Percentiles rank a stretch among this genome's conserved stretches.
Evolutionary conservation across 1,140 invertebrate genomes (phyloP).

Genomic region (Apis dorsata): DNA sequence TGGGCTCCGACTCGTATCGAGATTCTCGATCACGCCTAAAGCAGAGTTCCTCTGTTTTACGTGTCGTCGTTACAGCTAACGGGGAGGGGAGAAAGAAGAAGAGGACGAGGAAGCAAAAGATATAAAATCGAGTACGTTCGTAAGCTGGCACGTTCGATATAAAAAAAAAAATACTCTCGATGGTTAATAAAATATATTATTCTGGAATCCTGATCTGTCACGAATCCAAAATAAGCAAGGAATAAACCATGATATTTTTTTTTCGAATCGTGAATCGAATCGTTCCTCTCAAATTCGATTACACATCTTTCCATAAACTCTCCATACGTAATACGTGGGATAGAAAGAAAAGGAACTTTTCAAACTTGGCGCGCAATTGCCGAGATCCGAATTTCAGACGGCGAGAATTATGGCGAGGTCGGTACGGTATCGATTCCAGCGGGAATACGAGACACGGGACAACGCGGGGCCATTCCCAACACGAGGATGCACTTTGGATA

Average conservation of each 20-base stretch:
- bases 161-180: background rate
- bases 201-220: too few relatives aligned
- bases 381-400: too few relatives aligned
- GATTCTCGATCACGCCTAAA: constrained; percentile 26
- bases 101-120: background rate
- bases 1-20: constrained; percentile 8
- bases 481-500: constrained; percentile 52
- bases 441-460: background rate
- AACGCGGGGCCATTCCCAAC: constrained; percentile 27
- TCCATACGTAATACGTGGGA: too few relatives aligned
- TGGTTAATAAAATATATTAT: background rate
- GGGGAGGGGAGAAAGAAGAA: background rate
- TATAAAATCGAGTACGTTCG: background rate
- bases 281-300: too few relatives aligned
- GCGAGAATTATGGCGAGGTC: background rate
- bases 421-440: constrained; percentile 46
- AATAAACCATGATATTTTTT: too few relatives aligned
- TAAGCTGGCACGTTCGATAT: background rate
- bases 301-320: too few relatives aligned
- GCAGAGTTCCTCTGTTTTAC: constrained; percentile 15
- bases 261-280: too few relatives aligned
- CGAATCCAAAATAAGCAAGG: too few relatives aligned
- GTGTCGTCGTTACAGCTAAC: background rate
- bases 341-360: too few relatives aligned
- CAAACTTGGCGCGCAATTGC: too few relatives aligned